These are phyloP conservation scores for Agonopterix arenella DNA, from an alignment of 2,888 invertebrate genomes.

Conservation along the genomic window DNA sequence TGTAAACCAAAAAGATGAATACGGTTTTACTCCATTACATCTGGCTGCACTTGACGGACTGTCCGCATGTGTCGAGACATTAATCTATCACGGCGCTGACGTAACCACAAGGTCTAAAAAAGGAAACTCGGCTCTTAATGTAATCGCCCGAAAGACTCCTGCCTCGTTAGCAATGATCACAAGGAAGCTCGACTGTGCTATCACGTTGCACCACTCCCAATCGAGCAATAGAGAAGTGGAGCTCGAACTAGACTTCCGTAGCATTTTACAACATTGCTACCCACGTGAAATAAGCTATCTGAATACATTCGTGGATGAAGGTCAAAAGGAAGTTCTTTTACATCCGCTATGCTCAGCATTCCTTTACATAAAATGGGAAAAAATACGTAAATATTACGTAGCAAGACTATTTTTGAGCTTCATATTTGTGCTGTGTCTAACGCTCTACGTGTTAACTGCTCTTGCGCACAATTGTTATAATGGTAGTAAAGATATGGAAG, in stretches of 20 bases:
- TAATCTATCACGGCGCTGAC: constrained; percentile 91
- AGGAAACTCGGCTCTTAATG: constrained; percentile 90
- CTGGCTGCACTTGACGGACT: constrained; percentile 91
- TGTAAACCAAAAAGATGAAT: constrained; percentile 89
- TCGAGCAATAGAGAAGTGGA: constrained; percentile 89
- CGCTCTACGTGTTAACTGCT: constrained; percentile 87
- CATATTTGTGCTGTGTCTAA: constrained; percentile 87
- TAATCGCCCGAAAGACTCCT: constrained; percentile 91
- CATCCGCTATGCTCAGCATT: constrained; percentile 94
- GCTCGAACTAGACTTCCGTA: constrained; percentile 88
- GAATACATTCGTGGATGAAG: constrained; percentile 91
- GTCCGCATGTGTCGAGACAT: constrained; percentile 88
- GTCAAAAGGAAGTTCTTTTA: constrained; percentile 90
- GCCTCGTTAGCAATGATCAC: constrained; percentile 89
- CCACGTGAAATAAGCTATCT: constrained; percentile 91
- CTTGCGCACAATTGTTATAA: constrained; percentile 91
- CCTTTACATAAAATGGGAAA: constrained; percentile 92
- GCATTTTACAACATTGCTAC: constrained; percentile 88
- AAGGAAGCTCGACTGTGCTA: constrained; percentile 87
- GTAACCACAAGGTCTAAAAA: constrained; percentile 93
- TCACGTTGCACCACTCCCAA: constrained; percentile 86
- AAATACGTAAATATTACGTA: constrained; percentile 91
- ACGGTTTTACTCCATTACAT: constrained; percentile 91
- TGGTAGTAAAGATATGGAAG: constrained; percentile 85
- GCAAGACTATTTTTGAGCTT: constrained; percentile 87